Evolutionary conservation across 2,113 vertebrate species (phyloP), one percentile per base, ranked within the genome.

Genomic region (Eulemur rufifrons): DNA sequence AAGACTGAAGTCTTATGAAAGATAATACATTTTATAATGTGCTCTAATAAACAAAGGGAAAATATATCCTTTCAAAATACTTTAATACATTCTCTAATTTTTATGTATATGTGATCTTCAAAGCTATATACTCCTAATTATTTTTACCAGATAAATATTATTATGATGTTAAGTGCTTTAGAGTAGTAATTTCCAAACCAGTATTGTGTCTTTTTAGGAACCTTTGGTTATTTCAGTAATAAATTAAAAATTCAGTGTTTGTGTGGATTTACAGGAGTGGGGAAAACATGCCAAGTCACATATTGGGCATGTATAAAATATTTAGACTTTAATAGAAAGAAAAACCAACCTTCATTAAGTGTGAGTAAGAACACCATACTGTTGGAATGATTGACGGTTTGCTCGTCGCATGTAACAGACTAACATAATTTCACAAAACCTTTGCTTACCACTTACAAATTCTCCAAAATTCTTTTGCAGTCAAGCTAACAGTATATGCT

Each of bases 361-460:
- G 74, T 95, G 94, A 98, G 91, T 86, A 88, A 94, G 95, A 98
- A 95, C 84, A 83, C 90, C 7, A 47, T n/a, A 34, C 96, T 98
- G 96, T 95, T 98, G 97, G 91, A 97, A 89, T 98, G 98, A 98
- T 97, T 94, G 98, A 98, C 98, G 96, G n/a, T 95, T 97, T 98
- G 97, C 95, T 96, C 69, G 23, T 96, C 95, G 59, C 84, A 9
- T 97, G 50, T 95, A 98, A 95, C 91, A 96, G 89, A 66, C 94
- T 97, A 98, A 96, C 94, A 95, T 89, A 89, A 97, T 98, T 98
- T 98, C 89, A 93, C 82, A 94, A 95, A 98, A 96, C 94, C 95
- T 92, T 97, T 97, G 95, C 97, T 98, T 97, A 61, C 89, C 39
- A 7, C 80, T 97, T 98, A 91, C 96, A 98, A 97, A 97, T 89